phyloP scores from a whole-genome alignment of 2,888 invertebrate genomes.

The Salticus scenicus region DNA sequence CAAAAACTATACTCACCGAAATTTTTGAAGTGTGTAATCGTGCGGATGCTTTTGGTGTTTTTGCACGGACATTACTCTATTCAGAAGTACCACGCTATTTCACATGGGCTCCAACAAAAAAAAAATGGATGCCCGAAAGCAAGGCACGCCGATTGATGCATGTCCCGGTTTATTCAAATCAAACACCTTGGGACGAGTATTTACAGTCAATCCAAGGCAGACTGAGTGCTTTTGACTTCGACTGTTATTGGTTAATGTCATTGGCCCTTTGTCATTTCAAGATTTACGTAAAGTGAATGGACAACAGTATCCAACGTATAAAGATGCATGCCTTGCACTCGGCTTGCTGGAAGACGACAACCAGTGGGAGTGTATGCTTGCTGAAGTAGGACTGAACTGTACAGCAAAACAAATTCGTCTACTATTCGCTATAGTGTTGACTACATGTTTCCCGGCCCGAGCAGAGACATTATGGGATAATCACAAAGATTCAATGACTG shows the following conservation, averaged over 20 bases:
- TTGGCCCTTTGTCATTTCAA: not conserved
- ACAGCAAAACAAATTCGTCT: constrained; percentile 27
- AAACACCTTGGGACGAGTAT: not conserved
- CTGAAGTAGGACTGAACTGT: constrained; percentile 42
- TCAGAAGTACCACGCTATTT: not conserved
- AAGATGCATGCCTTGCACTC: constrained; percentile 28
- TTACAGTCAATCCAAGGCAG: not conserved
- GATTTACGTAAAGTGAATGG: constrained; percentile 7
- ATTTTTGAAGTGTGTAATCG: not conserved
- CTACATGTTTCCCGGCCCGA: constrained; percentile 20
- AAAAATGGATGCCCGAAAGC: constrained; percentile 52
- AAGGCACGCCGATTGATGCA: constrained; percentile 22
- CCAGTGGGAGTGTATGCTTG: constrained; percentile 30
- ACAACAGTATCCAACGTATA: not conserved
- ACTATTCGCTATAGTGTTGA: constrained; percentile 39
- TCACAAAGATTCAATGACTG: constrained; percentile 29
- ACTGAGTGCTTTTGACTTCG: constrained; percentile 18
- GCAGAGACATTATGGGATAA: not conserved
- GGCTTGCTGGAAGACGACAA: constrained; percentile 45
- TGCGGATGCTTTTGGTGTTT: constrained; percentile 19
- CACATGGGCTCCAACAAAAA: not conserved
- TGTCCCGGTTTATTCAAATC: not conserved
- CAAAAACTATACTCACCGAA: not conserved
- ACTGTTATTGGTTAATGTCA: constrained; percentile 11
- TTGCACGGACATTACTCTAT: constrained; percentile 23